A percentile compares a stretch with the other conserved stretches of the same genome.
Conservation (phyloP, 1,140 invertebrate species). For the Leptestheria dahalacensis region DNA sequence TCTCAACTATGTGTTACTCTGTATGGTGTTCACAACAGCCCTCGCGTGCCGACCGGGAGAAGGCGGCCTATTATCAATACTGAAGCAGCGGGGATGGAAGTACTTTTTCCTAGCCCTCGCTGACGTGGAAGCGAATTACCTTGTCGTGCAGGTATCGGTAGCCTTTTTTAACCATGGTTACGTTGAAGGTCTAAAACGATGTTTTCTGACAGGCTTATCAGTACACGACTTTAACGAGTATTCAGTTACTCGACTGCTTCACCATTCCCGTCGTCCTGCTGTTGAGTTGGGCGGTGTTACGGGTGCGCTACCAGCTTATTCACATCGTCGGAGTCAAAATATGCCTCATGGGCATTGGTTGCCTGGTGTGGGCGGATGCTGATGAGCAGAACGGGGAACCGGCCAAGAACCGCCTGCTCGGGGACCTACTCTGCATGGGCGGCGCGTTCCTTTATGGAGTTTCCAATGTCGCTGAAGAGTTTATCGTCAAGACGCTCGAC, state of each 20-base stretch:
- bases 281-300: constrained; percentile 50
- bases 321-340: constrained; percentile 66
- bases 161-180: constrained; percentile 29
- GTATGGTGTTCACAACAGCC: constrained; percentile 56
- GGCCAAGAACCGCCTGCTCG: constrained; percentile 32
- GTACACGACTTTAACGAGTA: constrained; percentile 44
- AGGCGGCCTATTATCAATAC: constrained; percentile 43
- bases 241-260: constrained; percentile 68
- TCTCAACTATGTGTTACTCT: constrained; percentile 59
- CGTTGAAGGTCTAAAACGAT: constrained; percentile 29
- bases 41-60: constrained; percentile 49
- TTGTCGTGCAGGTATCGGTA: constrained; percentile 50
- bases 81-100: constrained; percentile 51
- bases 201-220: constrained; percentile 48
- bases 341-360: constrained; percentile 65
- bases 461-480: constrained; percentile 67
- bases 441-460: constrained; percentile 66
- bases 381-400: constrained; percentile 35
- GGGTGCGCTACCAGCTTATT: constrained; percentile 44
- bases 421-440: constrained; percentile 67
- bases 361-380: constrained; percentile 67
- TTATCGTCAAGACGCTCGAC: constrained; percentile 61
- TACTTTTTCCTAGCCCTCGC: constrained; percentile 56
- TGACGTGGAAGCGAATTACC: constrained; percentile 65
- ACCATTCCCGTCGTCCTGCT: constrained; percentile 66